Conservation (phyloP, 2,888 invertebrate species). For the Helleia helle region DNA sequence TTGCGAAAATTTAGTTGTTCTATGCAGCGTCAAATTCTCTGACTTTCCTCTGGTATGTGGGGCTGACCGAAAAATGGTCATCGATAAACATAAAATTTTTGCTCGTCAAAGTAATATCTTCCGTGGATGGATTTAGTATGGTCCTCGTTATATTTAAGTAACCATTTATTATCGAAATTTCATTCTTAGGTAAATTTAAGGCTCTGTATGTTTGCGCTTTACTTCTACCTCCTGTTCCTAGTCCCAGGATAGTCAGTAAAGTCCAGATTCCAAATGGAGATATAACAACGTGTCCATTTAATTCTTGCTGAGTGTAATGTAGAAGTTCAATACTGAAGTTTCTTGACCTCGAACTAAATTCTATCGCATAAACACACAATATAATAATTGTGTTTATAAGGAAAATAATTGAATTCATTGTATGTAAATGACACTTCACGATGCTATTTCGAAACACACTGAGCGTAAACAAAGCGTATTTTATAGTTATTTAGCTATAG, state of each 20-base stretch:
- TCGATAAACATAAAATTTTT: constrained; percentile 57
- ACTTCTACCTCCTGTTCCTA: constrained; percentile 48
- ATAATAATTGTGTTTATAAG: too few relatives aligned
- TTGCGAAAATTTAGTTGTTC: constrained; percentile 45
- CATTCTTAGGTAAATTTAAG: constrained; percentile 42
- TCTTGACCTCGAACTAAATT: constrained; percentile 50
- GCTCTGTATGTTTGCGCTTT: constrained; percentile 41
- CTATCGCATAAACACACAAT: too few relatives aligned
- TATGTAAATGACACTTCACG: background rate
- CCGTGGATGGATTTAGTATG: constrained; percentile 38
- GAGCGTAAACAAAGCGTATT: too few relatives aligned
- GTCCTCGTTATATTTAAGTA: constrained; percentile 36
- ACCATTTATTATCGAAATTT: constrained; percentile 31
- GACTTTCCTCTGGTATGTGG: constrained; percentile 33
- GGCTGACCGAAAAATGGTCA: constrained; percentile 38
- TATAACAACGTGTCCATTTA: constrained; percentile 51
- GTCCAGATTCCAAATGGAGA: constrained; percentile 67
- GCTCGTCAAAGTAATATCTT: constrained; percentile 44
- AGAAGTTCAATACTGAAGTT: constrained; percentile 57
- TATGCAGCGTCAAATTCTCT: constrained; percentile 47
- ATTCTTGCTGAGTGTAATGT: constrained; percentile 45
- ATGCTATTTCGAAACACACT: background rate
- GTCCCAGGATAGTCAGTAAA: constrained; percentile 51
- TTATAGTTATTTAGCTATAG: background rate
- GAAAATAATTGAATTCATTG: too few relatives aligned